Evolutionary conservation across 2,113 vertebrate species (phyloP).

Genomic region (Pungitius pungitius): DNA sequence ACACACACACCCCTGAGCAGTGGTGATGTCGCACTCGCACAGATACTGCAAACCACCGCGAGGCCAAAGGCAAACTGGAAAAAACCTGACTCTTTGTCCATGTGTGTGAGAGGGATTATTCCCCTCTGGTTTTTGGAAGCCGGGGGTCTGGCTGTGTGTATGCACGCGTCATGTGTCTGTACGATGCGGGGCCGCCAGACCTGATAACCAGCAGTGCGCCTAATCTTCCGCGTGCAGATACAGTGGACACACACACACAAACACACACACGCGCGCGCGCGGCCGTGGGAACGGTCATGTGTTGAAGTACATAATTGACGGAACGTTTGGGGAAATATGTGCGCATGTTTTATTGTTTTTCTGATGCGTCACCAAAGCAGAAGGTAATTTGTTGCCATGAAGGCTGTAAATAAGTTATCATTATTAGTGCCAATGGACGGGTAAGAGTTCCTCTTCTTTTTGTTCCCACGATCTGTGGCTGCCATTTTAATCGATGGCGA

Average conservation of each 20-base stretch:
- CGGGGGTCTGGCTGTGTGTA: conserved; percentile 18
- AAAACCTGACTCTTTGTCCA: conserved; percentile 10
- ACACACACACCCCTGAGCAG: conserved; percentile 14
- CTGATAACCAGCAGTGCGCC: conserved; percentile 32
- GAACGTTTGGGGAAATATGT: conserved; percentile 29
- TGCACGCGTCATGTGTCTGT: not conserved
- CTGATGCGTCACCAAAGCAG: not conserved
- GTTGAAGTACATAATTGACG: not conserved
- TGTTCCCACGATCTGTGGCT: conserved; percentile 13
- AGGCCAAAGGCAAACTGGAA: conserved; percentile 18
- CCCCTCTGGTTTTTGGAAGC: conserved; percentile 6
- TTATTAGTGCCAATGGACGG: not conserved
- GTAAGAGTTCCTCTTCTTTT: conserved; percentile 9
- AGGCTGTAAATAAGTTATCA: conserved; percentile 5
- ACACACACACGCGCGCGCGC: too few species aligned
- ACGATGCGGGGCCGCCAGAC: not conserved
- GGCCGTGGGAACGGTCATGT: not conserved
- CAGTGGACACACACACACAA: conserved; percentile 10
- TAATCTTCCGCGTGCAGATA: not conserved
- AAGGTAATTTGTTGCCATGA: not conserved
- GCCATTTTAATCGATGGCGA: not conserved
- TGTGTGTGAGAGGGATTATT: conserved; percentile 21
- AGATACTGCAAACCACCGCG: conserved; percentile 17
- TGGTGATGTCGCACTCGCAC: conserved; percentile 2
- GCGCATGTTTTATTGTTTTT: conserved; percentile 39